Base-by-base conservation (phyloP, 1,140 invertebrate genomes). In the Halyomorpha halys region DNA sequence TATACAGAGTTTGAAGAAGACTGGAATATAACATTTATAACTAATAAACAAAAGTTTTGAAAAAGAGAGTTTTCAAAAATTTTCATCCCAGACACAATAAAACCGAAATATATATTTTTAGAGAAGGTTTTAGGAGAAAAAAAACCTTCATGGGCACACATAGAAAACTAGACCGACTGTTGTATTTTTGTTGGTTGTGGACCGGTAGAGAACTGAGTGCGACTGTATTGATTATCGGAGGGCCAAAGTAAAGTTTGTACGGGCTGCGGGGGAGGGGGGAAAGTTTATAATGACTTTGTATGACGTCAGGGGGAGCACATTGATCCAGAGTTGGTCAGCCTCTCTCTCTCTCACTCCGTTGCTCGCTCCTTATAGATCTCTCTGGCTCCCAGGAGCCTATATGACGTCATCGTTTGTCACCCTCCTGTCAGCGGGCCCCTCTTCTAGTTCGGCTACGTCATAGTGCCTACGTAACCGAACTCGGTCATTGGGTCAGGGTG, bases 271-370 rank as follows among this genome's bases (percentile, higher is more conserved):
- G 47, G 47, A 47, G 47, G n/a, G n/a, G 47, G 47, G 47, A 49
- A 49, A 49, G 47, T 49, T 49, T 49, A 49, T 49, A 49, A 49
- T 49, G 47, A 49, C 47, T 49, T 49, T 49, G 47, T 49, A 49
- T 49, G 47, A 49, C 47, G 47, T 49, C 47, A 49, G 47, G 21
- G 47, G 21, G 21, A 21, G 47, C 47, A 49, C 47, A 49, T 49
- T 49, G 47, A 49, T 49, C 47, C 47, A 49, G 47, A 49, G 47
- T 21, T 49, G 47, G 47, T 49, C 47, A 49, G 47, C 47, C 21
- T 49, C 47, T 49, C 47, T 49, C 47, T 49, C 34, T 39, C 21
- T 49, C 47, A 19, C 34, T 39, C 34, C 13, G 34, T 39, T 39
- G 6, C 47, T 49, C 47, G n/a, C 47, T 49, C 47, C 47, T 49